Base-by-base conservation (phyloP, 2,797 vertebrate species). In the Pseudochirops corinnae region DNA sequence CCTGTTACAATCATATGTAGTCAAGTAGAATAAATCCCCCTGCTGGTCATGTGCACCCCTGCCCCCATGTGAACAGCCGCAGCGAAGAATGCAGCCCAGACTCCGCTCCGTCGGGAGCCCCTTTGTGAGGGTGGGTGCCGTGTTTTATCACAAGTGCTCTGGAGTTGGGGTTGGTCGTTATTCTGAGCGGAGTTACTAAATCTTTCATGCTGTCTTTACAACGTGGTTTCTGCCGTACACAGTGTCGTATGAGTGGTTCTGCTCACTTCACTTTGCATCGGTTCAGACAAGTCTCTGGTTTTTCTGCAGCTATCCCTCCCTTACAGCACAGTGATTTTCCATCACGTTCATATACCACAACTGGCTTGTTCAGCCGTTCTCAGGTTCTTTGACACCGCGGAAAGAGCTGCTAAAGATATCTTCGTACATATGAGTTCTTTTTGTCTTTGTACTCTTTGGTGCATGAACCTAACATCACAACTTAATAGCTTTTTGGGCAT, bases 101-200 rank as follows among this genome's bases (percentile, higher is more conserved):
- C 67, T 39, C 6, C 5, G 18, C n/a, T 39, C 67, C 6, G 21
- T 74, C 62, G 24, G n/a, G n/a, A n/a, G n/a, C 67, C 6, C 39
- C n/a, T 21, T 9, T 39, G 18, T 39, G n/a, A 21, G 21, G 67
- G n/a, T 39, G 0, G n/a, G 21, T 0, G 39, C 2, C n/a, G 0
- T 24, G n/a, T 74, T 74, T 74, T 16, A 74, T 74, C 67, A 3
- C 9, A 18, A 74, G n/a, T 74, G 39, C 67, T 39, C 67, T 24
- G 67, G n/a, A 39, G 21, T 7, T 74, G 33, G n/a, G 5, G 67
- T 39, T 10, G 67, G 3, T 39, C 0, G 1, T 39, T n/a, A 21
- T 24, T 74, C 39, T 39, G 14, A 67, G 5, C 33, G n/a, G 33
- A 67, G 33, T n/a, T 67, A 33, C 67, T 74, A 74, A 74, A 39